phyloP scores from a whole-genome alignment of 2,888 invertebrate genomes.

The Brenthis ino region DNA sequence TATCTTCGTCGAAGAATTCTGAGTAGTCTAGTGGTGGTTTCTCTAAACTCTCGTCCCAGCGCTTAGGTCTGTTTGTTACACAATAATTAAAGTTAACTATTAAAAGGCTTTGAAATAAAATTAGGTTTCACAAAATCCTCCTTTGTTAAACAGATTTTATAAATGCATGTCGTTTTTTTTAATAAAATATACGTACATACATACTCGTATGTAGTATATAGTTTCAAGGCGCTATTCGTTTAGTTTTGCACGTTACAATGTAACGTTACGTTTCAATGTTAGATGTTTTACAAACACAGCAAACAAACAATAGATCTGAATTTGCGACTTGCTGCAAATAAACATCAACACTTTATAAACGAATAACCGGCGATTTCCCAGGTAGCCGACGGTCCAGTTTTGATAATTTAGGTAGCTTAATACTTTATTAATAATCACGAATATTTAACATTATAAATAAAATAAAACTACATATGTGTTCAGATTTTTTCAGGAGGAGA shows the following conservation, averaged over 20 bases:
- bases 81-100: background rate
- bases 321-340: background rate
- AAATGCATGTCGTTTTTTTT: too few relatives aligned
- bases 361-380: background rate
- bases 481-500: too few relatives aligned
- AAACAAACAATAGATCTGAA: slow-evolving; percentile 7
- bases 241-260: too few relatives aligned
- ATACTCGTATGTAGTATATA: too few relatives aligned
- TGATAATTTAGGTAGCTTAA: too few relatives aligned
- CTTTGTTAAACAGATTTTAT: too few relatives aligned
- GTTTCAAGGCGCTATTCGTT: too few relatives aligned
- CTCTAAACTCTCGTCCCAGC: slow-evolving; percentile 97
- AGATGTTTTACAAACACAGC: slow-evolving; percentile 6
- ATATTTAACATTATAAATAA: too few relatives aligned
- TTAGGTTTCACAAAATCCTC: background rate
- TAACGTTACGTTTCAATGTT: background rate
- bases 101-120: background rate
- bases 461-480: too few relatives aligned
- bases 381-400: too few relatives aligned
- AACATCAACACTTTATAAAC: background rate
- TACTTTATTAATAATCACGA: too few relatives aligned
- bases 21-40: slow-evolving; percentile 98
- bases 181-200: too few relatives aligned
- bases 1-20: slow-evolving; percentile 97
- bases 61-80: slow-evolving; percentile 85